phyloP scores from a whole-genome alignment of 2,797 vertebrate genomes.

The Varecia variegata region DNA sequence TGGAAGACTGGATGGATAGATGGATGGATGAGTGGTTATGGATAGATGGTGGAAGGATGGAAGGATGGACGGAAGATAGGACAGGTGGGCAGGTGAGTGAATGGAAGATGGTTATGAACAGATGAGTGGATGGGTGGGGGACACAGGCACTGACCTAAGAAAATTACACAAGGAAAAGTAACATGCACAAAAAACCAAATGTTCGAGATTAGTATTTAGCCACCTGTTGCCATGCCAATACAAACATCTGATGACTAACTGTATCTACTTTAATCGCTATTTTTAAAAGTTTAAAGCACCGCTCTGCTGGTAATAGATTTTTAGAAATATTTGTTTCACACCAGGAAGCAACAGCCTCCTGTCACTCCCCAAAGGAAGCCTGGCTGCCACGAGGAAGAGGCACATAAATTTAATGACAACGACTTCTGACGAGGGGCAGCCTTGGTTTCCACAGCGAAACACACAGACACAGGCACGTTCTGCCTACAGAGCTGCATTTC shows the following conservation, averaged over 20 bases:
- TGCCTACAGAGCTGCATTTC: background rate
- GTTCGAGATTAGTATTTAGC: background rate
- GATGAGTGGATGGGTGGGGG: background rate
- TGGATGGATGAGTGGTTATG: accelerated
- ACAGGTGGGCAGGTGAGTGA: background rate
- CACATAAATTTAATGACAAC: background rate
- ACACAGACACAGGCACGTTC: background rate
- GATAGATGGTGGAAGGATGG: accelerated
- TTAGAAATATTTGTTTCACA: background rate
- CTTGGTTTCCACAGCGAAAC: background rate
- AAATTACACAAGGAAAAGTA: background rate
- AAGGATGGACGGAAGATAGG: accelerated
- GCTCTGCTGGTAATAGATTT: background rate
- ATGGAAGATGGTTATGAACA: background rate
- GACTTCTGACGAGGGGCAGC: background rate
- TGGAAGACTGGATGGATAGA: too few species aligned
- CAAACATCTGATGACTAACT: constrained; percentile 7
- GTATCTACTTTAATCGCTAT: background rate
- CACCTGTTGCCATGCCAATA: background rate
- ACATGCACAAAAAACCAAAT: background rate
- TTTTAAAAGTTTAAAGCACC: constrained; percentile 29
- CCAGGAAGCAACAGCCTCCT: constrained; percentile 32
- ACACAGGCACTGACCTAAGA: background rate
- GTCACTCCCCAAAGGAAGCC: background rate
- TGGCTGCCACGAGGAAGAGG: background rate